A percentile compares a stretch with the other conserved stretches of the same genome.
Conservation (phyloP, 2,113 vertebrate genomes). For the Accipiter cooperii region DNA sequence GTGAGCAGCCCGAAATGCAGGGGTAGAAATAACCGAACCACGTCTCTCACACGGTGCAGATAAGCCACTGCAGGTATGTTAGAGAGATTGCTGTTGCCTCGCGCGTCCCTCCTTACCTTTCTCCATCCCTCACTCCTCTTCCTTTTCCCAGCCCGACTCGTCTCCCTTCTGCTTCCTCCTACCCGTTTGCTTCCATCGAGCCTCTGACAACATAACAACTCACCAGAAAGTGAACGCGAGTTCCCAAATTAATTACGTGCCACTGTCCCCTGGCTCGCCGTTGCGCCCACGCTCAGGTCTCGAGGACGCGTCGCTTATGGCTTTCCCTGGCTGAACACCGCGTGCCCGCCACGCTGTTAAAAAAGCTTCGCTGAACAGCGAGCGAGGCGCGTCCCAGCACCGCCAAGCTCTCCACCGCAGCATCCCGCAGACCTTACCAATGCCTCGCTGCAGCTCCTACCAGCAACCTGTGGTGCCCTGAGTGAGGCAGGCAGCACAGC, state of each 20-base stretch:
- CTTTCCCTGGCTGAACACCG: background rate
- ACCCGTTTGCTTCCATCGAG: background rate
- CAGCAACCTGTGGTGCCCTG: too few relatives aligned
- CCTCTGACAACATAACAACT: constrained; percentile 34
- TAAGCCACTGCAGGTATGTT: too few relatives aligned
- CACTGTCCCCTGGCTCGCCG: background rate
- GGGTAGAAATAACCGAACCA: background rate
- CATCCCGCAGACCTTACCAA: too few relatives aligned
- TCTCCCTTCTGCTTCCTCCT: background rate
- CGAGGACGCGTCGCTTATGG: background rate
- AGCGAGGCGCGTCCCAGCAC: background rate
- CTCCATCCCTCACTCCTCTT: background rate
- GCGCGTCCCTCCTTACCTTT: background rate
- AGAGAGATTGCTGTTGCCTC: background rate
- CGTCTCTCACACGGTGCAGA: too few relatives aligned
- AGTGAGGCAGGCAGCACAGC: background rate
- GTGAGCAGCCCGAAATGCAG: background rate
- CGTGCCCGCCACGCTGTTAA: rapidly evolving
- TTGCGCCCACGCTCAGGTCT: background rate
- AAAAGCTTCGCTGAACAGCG: background rate
- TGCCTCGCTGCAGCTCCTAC: too few relatives aligned
- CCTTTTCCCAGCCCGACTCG: rapidly evolving
- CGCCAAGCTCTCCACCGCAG: background rate
- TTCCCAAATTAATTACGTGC: background rate
- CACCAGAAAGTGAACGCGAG: background rate